Conservation (phyloP, 2,797 vertebrate species). For the Platyrinchus mystaceus region DNA sequence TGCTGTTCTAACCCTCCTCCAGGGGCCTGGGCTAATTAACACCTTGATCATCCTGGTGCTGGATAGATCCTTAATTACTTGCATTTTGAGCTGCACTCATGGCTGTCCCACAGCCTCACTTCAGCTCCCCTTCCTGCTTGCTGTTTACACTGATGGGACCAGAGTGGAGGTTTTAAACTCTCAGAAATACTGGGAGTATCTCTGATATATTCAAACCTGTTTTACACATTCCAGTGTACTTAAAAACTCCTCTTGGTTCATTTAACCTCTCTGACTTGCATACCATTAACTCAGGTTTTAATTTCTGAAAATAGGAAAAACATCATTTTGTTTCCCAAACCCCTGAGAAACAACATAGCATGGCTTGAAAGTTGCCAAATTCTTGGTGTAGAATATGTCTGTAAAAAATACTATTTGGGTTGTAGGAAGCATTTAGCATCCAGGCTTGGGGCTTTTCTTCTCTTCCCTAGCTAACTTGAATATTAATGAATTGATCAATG, state of each 20-base stretch:
- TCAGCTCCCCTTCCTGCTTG: neutral
- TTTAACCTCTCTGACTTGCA: neutral
- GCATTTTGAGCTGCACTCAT: fast-evolving
- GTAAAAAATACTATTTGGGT: neutral
- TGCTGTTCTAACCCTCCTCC: neutral
- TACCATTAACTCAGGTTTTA: neutral
- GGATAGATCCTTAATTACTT: neutral
- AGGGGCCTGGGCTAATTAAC: neutral
- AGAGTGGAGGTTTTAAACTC: neutral
- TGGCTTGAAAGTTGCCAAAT: neutral
- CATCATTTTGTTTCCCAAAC: neutral
- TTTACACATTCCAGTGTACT: neutral
- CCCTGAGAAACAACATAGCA: neutral
- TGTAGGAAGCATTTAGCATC: neutral
- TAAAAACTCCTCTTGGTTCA: neutral
- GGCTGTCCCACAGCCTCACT: neutral
- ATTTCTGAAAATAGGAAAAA: neutral
- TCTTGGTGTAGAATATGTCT: neutral
- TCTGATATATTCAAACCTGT: neutral
- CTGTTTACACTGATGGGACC: fast-evolving
- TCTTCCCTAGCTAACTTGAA: neutral
- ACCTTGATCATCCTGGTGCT: neutral
- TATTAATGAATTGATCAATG: neutral
- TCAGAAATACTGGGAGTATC: neutral
- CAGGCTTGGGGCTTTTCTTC: neutral